A percentile compares a stretch with the other conserved stretches of the same genome.
phyloP scores from a whole-genome alignment of 2,113 vertebrate species.

The Bos indicus region DNA sequence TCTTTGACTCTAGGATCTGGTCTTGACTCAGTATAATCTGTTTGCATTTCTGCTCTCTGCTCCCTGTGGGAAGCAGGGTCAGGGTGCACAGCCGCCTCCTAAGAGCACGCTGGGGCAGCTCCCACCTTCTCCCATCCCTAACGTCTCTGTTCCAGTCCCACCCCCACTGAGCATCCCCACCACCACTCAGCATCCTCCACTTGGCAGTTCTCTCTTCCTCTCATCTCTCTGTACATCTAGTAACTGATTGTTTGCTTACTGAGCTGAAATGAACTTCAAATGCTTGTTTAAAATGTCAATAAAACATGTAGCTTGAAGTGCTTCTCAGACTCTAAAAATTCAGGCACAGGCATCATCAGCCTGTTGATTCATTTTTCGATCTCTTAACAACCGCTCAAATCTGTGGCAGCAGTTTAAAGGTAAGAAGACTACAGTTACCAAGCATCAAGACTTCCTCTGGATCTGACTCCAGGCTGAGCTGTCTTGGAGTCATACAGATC shows the following conservation, averaged over 20 bases:
- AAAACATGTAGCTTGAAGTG: not conserved
- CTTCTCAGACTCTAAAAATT: not conserved
- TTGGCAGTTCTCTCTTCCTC: not conserved
- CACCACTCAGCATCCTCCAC: not conserved
- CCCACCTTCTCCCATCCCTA: not conserved
- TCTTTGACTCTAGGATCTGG: not conserved
- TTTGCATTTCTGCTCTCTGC: not conserved
- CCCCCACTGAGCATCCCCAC: rapidly evolving
- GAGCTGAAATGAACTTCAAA: not conserved
- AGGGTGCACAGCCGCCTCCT: not conserved
- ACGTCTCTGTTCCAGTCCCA: too few species aligned
- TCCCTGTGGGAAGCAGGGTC: not conserved
- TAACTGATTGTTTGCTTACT: not conserved
- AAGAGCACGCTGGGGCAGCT: not conserved
- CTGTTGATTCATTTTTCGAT: not conserved
- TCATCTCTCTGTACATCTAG: not conserved
- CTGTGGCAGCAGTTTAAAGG: not conserved
- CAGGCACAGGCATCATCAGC: not conserved
- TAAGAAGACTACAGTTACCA: not conserved
- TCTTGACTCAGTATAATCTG: not conserved
- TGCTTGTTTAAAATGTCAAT: not conserved
- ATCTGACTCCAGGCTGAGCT: not conserved
- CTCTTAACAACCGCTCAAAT: not conserved
- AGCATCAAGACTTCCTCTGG: not conserved
- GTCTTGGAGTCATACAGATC: not conserved